phyloP scores from a whole-genome alignment of 1,140 invertebrate species.

The Leptinotarsa defecta region DNA sequence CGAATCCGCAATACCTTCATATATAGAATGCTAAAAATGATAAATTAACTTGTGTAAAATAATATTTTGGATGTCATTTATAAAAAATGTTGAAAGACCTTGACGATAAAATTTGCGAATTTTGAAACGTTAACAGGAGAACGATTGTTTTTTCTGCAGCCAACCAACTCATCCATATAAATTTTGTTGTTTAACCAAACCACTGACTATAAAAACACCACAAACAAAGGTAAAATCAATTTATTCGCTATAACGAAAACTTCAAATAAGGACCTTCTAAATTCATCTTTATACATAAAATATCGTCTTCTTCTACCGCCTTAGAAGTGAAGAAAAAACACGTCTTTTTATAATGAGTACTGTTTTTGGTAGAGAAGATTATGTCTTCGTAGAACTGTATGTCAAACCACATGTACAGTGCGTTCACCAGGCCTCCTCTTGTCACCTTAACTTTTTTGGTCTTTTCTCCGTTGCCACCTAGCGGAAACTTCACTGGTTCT shows the following conservation, averaged over 20 bases:
- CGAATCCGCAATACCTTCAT: too few relatives aligned
- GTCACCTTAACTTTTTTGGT: conserved; percentile 33
- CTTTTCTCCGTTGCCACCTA: conserved; percentile 31
- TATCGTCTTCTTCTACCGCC: conserved; percentile 2
- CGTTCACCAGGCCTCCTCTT: conserved; percentile 34
- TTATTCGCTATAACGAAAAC: conserved; percentile 10
- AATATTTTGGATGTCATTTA: too few relatives aligned
- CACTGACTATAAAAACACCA: background rate
- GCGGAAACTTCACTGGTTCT: conserved; percentile 30
- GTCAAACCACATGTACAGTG: conserved; percentile 40
- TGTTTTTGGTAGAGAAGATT: conserved; percentile 32
- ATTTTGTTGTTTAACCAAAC: background rate
- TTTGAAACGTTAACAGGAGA: too few relatives aligned
- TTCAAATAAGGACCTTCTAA: conserved; percentile 23
- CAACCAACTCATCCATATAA: background rate
- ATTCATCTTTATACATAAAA: conserved; percentile 8
- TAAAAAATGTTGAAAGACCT: too few relatives aligned
- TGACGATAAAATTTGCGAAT: too few relatives aligned
- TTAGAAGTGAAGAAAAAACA: conserved; percentile 25
- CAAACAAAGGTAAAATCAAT: conserved; percentile 6
- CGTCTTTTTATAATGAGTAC: conserved; percentile 24
- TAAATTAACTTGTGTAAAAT: too few relatives aligned
- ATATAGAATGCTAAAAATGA: too few relatives aligned
- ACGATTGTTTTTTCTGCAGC: too few relatives aligned
- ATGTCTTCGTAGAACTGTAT: conserved; percentile 31